These are phyloP conservation scores for Portevinia maculata DNA, from an alignment of 2,888 invertebrate species.

Conservation along the genomic window DNA sequence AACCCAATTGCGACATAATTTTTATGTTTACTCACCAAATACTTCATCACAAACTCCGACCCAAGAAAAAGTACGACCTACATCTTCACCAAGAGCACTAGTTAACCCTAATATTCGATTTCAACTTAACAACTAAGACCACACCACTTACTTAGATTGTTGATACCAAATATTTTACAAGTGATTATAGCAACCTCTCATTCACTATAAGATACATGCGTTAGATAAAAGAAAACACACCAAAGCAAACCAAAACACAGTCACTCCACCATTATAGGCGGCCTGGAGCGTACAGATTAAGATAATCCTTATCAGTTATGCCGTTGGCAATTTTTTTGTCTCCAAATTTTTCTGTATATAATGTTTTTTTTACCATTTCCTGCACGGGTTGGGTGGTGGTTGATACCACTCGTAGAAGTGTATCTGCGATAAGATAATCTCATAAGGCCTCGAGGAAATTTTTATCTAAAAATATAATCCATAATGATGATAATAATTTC, in stretches of 20 bases:
- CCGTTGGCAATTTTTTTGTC: slow-evolving; percentile 58
- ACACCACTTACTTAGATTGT: slow-evolving; percentile 6
- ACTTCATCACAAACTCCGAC: neutral
- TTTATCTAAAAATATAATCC: slow-evolving; percentile 72
- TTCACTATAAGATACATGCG: slow-evolving; percentile 69
- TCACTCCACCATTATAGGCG: neutral
- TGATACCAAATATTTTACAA: slow-evolving; percentile 49
- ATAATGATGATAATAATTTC: slow-evolving; percentile 68
- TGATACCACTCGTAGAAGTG: neutral
- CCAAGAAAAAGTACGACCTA: neutral
- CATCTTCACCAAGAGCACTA: neutral
- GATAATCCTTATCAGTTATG: slow-evolving; percentile 67
- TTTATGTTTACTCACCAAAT: neutral
- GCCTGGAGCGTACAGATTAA: slow-evolving; percentile 48
- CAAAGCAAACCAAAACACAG: slow-evolving; percentile 19
- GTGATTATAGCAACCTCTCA: slow-evolving; percentile 43
- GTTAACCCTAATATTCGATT: neutral
- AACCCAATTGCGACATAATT: slow-evolving; percentile 59
- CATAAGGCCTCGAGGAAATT: slow-evolving; percentile 58
- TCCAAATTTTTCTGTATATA: slow-evolving; percentile 2
- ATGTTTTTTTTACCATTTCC: slow-evolving; percentile 12
- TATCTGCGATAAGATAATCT: slow-evolving; percentile 71
- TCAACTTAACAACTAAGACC: neutral
- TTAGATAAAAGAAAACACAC: slow-evolving; percentile 49
- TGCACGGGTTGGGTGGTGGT: neutral